Evolutionary conservation across 1,140 invertebrate species (phyloP).

Genomic region (Plectrocnemia conspersa): DNA sequence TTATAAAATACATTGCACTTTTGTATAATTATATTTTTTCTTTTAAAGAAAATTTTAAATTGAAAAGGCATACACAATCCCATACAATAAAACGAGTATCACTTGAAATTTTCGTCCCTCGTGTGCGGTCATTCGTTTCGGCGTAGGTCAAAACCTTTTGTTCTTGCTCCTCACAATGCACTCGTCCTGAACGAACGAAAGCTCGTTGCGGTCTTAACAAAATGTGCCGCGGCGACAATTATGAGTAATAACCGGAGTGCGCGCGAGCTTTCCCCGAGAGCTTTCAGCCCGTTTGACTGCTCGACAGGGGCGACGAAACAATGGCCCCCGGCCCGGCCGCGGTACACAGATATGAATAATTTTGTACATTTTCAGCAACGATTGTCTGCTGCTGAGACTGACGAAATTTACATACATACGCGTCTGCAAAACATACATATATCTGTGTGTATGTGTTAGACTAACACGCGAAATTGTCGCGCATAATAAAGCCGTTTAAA

Average conservation of each 20-base stretch:
- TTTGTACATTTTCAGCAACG: neutral
- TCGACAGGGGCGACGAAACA: constrained; percentile 10
- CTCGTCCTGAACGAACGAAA: constrained; percentile 17
- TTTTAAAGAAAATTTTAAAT: no score
- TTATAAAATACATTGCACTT: no score
- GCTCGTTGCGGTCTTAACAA: constrained; percentile 20
- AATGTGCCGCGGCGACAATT: constrained; percentile 22
- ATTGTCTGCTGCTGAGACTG: no score
- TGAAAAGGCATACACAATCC: no score
- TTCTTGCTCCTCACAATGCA: neutral
- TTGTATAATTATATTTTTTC: no score
- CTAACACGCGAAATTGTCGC: no score
- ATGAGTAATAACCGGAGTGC: constrained; percentile 20
- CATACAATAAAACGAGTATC: no score
- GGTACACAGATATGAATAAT: neutral
- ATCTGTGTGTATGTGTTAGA: no score
- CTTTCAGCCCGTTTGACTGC: constrained; percentile 20
- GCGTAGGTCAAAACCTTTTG: constrained; percentile 9
- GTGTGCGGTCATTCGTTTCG: neutral
- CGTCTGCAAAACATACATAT: no score
- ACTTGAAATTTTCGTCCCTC: no score
- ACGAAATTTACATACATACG: no score
- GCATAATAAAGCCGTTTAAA: no score
- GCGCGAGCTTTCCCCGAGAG: constrained; percentile 11
- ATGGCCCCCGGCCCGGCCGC: constrained; percentile 1